These are phyloP conservation scores for Periphyllus acericola DNA, from an alignment of 2,888 invertebrate genomes.

Conservation along the genomic window DNA sequence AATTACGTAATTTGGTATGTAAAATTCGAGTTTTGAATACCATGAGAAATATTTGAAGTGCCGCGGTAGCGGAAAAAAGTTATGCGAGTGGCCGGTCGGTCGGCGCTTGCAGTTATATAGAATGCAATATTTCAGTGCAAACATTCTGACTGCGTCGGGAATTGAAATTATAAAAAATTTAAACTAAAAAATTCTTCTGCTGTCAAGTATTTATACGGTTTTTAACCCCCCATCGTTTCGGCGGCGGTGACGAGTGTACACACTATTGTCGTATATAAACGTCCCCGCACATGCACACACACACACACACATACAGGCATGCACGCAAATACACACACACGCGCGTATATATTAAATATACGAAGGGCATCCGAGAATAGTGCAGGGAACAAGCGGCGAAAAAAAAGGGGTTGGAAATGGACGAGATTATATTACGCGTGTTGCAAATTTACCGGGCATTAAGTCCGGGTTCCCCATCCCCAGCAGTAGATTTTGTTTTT, in stretches of 20 bases:
- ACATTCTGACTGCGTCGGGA: not conserved
- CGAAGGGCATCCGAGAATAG: not conserved
- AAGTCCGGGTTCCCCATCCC: conserved; percentile 30
- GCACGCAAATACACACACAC: too few relatives aligned
- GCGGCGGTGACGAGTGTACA: not conserved
- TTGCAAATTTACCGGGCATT: conserved; percentile 58
- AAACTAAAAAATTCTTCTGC: not conserved
- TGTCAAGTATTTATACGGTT: conserved; percentile 34
- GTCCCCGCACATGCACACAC: too few relatives aligned
- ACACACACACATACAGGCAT: too few relatives aligned
- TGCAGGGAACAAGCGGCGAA: not conserved
- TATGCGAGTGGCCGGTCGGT: too few relatives aligned
- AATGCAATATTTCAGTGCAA: not conserved
- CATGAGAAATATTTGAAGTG: too few relatives aligned
- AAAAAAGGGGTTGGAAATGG: conserved; percentile 26
- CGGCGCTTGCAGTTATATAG: too few relatives aligned
- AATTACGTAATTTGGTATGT: too few relatives aligned
- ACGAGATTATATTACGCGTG: conserved; percentile 47
- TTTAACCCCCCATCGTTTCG: conserved; percentile 21
- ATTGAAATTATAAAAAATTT: too few relatives aligned
- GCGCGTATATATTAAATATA: not conserved
- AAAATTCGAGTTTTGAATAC: too few relatives aligned
- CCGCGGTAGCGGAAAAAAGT: too few relatives aligned
- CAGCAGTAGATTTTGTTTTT: not conserved
- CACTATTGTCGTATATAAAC: too few relatives aligned